These are phyloP conservation scores for Diplazon laetatorius DNA, from an alignment of 2,888 invertebrate genomes.

Conservation along the genomic window DNA sequence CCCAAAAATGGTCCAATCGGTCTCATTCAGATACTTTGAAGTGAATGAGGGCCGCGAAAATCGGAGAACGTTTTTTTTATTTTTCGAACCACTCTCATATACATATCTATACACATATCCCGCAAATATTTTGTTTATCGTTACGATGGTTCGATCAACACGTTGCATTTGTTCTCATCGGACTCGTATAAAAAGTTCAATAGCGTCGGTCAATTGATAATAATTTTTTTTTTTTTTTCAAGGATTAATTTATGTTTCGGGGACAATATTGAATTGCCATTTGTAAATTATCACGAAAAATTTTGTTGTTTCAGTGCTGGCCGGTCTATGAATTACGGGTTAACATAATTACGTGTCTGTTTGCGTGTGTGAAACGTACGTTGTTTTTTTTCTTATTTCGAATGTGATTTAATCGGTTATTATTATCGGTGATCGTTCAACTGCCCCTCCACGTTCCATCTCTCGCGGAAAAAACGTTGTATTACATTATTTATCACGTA, in stretches of 20 bases:
- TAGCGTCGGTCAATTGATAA: conserved; percentile 3
- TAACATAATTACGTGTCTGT: background rate
- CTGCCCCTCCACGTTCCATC: conserved; percentile 56
- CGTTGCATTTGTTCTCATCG: conserved; percentile 40
- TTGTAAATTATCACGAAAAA: conserved; percentile 13
- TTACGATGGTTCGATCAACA: conserved; percentile 4
- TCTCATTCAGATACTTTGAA: no score
- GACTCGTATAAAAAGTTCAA: conserved; percentile 60
- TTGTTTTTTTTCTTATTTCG: conserved; percentile 5
- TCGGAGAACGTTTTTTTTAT: no score
- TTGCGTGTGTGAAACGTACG: background rate
- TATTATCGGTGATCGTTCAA: conserved; percentile 18
- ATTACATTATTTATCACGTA: conserved; percentile 37
- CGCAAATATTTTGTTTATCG: conserved; percentile 10
- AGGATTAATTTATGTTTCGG: conserved; percentile 16
- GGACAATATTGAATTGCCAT: background rate
- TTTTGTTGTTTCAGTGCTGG: conserved; percentile 24
- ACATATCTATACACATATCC: no score
- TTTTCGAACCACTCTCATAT: no score
- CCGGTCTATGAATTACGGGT: conserved; percentile 2
- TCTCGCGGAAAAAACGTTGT: conserved; percentile 48
- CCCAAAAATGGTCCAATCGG: no score
- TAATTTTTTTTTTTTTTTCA: background rate
- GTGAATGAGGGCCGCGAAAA: no score
- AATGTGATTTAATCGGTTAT: background rate